Evolutionary conservation across 2,888 invertebrate genomes (phyloP), one percentile per base, ranked within the genome.

Genomic region (Leptinotarsa haldemani): DNA sequence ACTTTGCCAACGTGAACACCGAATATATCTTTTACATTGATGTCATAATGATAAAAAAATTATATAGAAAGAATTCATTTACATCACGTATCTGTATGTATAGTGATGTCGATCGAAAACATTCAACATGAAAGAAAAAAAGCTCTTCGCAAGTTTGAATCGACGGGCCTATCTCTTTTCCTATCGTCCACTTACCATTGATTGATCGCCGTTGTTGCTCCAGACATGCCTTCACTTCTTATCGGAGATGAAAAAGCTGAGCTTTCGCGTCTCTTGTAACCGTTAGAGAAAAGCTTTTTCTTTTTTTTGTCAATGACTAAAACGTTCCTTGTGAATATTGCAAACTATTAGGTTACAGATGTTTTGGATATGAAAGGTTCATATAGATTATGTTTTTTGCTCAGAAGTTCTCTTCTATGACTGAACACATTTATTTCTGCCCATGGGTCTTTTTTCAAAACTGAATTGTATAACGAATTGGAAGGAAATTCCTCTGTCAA

Each of bases 151-250:
- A 13, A 2, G 53, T 56, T 22, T 20, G 22, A 56, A 22, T 56
- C 22, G 56, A 56, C 13, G 16, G 22, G 9, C 22, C 13, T 56
- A 22, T 22, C 56, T 25, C 22, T 20, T 56, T 25, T 22, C 25
- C 4, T 20, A 22, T 56, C 12, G 56, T 22, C 56, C 20, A 22
- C 20, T 56, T 13, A 56, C 20, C 56, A 56, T 56, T 56, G 56
- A 56, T 56, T 56, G 56, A 56, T 56, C 56, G 20, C 20, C 56
- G 56, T 22, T 22, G 56, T 56, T 22, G 22, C 56, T 56, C 15
- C 56, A 56, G 56, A 56, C 53, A 20, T 20, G 53, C 5, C 53
- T 56, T 22, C 15, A 18, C 12, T 20, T 2, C 9, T 20, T 18
- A 20, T 20, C 12, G 13, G 4, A 20, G 20, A 40, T 40, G 0